These are phyloP conservation scores for Cotesia typhae DNA, from an alignment of 1,140 invertebrate genomes.

Conservation along the genomic window DNA sequence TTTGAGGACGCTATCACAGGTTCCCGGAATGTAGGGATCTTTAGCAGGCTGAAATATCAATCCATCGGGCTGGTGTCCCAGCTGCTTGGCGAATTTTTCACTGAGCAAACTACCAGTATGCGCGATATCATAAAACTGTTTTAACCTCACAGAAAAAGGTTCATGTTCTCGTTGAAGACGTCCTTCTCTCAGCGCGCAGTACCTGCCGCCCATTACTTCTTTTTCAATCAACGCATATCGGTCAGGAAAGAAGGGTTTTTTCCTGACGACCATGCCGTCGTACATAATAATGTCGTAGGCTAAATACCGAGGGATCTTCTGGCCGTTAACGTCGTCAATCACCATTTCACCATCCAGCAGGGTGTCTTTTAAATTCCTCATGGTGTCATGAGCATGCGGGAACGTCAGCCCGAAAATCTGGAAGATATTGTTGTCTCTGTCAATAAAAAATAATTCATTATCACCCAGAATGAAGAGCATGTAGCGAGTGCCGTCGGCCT, in stretches of 20 bases:
- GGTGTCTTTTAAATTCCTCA: slow-evolving; percentile 80
- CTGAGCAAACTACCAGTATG: slow-evolving; percentile 77
- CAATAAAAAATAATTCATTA: slow-evolving; percentile 90
- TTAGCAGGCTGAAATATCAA: slow-evolving; percentile 95
- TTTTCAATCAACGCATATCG: slow-evolving; percentile 81
- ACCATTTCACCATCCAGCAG: slow-evolving; percentile 98
- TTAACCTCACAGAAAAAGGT: slow-evolving; percentile 87
- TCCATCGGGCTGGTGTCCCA: slow-evolving; percentile 96
- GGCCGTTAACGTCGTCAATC: slow-evolving; percentile 76
- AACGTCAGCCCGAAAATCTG: slow-evolving; percentile 84
- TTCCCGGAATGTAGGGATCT: slow-evolving; percentile 85
- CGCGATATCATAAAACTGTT: slow-evolving; percentile 88
- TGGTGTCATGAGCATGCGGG: slow-evolving; percentile 76
- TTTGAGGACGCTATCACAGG: slow-evolving; percentile 88
- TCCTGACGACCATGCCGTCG: slow-evolving; percentile 81
- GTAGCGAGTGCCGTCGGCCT: slow-evolving; percentile 97
- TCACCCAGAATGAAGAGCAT: slow-evolving; percentile 94
- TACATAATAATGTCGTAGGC: slow-evolving; percentile 95
- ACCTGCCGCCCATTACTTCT: slow-evolving; percentile 72
- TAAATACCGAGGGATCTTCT: slow-evolving; percentile 85
- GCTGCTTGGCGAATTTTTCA: slow-evolving; percentile 84
- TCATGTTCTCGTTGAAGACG: slow-evolving; percentile 79
- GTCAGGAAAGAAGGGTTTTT: slow-evolving; percentile 78
- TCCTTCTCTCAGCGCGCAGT: slow-evolving; percentile 79
- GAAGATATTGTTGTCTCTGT: slow-evolving; percentile 96